Evolutionary conservation across 2,797 vertebrate genomes (phyloP).

Genomic region (Gobionotothen gibberifrons): DNA sequence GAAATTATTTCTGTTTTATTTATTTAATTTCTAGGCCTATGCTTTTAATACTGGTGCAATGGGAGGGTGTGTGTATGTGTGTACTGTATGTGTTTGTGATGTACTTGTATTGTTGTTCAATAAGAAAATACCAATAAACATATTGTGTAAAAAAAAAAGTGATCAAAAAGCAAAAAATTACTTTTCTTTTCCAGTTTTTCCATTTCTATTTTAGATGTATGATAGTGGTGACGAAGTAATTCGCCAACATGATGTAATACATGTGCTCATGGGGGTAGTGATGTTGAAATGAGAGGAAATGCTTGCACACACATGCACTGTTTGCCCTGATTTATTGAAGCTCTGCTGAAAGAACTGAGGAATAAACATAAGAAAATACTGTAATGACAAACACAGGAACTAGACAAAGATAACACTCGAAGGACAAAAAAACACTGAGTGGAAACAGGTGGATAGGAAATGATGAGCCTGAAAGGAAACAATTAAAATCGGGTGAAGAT

Average conservation of each 20-base stretch:
- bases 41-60: too few relatives aligned
- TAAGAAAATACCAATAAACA: too few relatives aligned
- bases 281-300: neutral
- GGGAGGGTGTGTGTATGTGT: too few relatives aligned
- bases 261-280: neutral
- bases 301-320: neutral
- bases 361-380: neutral
- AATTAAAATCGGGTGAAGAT: slow-evolving; percentile 50
- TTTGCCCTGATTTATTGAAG: neutral
- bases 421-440: slow-evolving; percentile 12
- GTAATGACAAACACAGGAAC: neutral
- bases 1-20: too few relatives aligned
- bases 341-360: neutral
- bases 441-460: slow-evolving; percentile 16
- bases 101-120: too few relatives aligned
- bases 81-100: too few relatives aligned
- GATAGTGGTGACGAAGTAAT: neutral
- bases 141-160: too few relatives aligned
- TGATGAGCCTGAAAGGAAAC: slow-evolving; percentile 65
- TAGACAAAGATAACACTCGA: neutral
- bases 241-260: neutral
- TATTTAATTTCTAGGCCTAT: too few relatives aligned
- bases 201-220: neutral
- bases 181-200: neutral
- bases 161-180: neutral